phyloP scores from a whole-genome alignment of 2,797 vertebrate species.

The Chaenodraco wilsoni region DNA sequence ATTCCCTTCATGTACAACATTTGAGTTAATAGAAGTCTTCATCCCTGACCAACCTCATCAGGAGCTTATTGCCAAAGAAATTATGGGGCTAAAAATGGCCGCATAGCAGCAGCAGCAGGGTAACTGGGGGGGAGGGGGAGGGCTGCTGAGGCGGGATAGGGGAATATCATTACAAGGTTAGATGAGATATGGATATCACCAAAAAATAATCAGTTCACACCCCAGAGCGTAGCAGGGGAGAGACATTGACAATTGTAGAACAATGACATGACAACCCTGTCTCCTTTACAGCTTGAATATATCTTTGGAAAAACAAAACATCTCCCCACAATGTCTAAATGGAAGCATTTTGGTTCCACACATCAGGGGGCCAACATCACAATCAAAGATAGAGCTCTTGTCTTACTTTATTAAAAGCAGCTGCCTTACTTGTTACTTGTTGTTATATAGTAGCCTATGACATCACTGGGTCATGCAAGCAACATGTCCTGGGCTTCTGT shows the following conservation, averaged over 20 bases:
- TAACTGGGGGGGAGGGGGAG: constrained; percentile 46
- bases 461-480: neutral
- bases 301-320: neutral
- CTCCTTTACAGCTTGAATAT: neutral
- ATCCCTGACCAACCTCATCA: constrained; percentile 90
- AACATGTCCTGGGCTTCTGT: neutral
- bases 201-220: constrained; percentile 68
- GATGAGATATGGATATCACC: constrained; percentile 70
- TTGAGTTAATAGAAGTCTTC: constrained; percentile 89
- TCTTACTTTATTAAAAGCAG: neutral
- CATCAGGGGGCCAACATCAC: neutral
- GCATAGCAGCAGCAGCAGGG: constrained; percentile 69
- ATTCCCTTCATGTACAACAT: constrained; percentile 87
- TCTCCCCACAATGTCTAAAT: neutral
- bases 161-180: constrained; percentile 83
- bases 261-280: constrained; percentile 6
- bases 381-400: neutral
- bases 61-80: constrained; percentile 85
- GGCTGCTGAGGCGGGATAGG: constrained; percentile 66
- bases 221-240: constrained; percentile 24
- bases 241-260: constrained; percentile 8
- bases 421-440: neutral
- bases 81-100: constrained; percentile 85
- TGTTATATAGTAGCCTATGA: neutral
- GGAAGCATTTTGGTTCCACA: neutral